Conservation (phyloP, 2,113 vertebrate genomes). For the Malurus alboscapulatus region DNA sequence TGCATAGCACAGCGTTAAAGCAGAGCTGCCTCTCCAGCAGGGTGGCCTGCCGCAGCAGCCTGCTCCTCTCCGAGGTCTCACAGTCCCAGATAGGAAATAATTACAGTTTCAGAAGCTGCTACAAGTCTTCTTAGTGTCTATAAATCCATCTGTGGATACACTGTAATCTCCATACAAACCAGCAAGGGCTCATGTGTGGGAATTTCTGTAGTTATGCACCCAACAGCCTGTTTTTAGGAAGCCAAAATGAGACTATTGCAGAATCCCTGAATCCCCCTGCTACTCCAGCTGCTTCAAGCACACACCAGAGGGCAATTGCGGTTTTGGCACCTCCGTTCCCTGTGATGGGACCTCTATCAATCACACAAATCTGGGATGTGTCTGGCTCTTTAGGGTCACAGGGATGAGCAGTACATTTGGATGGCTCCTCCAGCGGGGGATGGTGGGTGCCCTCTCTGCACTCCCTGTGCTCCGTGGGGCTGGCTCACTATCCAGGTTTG, state of each 20-base stretch:
- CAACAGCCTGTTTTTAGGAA: neutral
- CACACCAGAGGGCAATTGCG: neutral
- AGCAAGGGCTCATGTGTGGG: neutral
- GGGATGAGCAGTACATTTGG: neutral
- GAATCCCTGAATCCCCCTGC: slow-evolving; percentile 42
- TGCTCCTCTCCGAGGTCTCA: neutral
- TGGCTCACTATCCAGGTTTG: neutral
- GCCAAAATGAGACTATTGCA: neutral
- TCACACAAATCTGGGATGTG: rapidly evolving
- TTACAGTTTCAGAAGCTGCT: neutral
- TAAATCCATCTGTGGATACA: neutral
- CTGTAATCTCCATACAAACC: neutral
- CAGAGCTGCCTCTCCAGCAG: neutral
- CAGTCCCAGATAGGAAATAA: neutral
- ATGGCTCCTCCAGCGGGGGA: neutral
- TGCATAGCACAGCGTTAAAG: neutral
- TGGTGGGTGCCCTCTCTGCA: neutral
- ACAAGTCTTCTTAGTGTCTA: neutral
- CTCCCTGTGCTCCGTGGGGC: too few species aligned
- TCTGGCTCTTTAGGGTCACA: neutral
- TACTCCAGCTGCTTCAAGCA: neutral
- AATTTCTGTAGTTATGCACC: neutral
- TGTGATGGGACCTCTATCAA: rapidly evolving
- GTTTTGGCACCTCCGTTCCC: neutral
- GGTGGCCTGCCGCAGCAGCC: neutral